Evolutionary conservation across 2,113 vertebrate genomes (phyloP).

Genomic region (Okapia johnstoni): DNA sequence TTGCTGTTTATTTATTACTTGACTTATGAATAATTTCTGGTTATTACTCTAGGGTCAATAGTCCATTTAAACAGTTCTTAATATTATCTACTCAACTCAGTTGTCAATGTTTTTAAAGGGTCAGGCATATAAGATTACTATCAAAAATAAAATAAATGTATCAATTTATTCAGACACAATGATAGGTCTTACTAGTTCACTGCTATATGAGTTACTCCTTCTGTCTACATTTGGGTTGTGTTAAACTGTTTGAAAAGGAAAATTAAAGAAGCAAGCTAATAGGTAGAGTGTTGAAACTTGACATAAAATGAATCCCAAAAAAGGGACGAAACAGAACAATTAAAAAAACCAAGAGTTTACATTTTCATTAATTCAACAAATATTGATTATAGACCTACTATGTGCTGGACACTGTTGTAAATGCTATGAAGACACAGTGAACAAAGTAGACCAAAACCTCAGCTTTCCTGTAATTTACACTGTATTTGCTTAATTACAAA

Average conservation of each 20-base stretch:
- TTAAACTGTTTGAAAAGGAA: background rate
- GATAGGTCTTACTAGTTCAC: background rate
- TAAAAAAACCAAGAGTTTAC: background rate
- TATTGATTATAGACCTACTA: background rate
- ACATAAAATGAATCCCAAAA: background rate
- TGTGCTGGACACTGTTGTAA: background rate
- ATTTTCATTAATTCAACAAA: background rate
- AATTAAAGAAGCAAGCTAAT: background rate
- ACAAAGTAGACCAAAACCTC: background rate
- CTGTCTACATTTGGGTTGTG: background rate
- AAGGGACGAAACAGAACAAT: background rate
- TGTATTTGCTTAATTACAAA: background rate
- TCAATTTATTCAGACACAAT: background rate
- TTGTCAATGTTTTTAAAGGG: background rate
- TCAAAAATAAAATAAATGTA: background rate
- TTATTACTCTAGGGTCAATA: background rate
- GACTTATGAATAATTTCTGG: background rate
- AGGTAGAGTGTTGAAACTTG: background rate
- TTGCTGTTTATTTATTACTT: background rate
- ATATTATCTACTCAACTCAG: background rate
- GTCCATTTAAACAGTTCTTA: background rate
- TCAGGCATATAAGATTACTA: background rate
- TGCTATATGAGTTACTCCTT: background rate
- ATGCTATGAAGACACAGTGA: background rate
- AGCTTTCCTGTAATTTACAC: background rate